Percentiles rank a stretch among this genome's conserved stretches.
Evolutionary conservation across 1,140 invertebrate species (phyloP).

Genomic region (Subanguina moxae): DNA sequence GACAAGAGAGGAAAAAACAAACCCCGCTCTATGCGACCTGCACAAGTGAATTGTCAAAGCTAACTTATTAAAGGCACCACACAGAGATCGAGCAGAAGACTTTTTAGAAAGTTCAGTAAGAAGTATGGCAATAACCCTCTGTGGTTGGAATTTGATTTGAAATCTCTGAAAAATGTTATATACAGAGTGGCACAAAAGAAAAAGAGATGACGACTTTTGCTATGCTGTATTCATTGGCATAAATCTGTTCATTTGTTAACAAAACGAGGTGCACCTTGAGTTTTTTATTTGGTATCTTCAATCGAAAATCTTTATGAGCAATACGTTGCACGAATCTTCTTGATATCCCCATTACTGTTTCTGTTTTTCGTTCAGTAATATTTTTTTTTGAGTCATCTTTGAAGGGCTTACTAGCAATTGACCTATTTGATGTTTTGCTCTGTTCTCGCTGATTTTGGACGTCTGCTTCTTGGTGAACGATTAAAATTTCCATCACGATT

Average conservation of each 20-base stretch:
- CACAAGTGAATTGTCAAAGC: constrained; percentile 8
- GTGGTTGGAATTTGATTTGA: constrained; percentile 29
- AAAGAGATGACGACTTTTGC: too few relatives aligned
- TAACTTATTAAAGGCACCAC: constrained; percentile 27
- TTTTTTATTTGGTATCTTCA: too few relatives aligned
- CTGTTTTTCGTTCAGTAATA: too few relatives aligned
- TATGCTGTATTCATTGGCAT: too few relatives aligned
- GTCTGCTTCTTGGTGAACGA: too few relatives aligned
- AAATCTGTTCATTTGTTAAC: too few relatives aligned
- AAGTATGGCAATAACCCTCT: constrained; percentile 21
- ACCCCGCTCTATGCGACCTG: constrained; percentile 25
- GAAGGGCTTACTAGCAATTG: too few relatives aligned
- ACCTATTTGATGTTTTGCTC: too few relatives aligned
- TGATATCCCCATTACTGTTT: background rate
- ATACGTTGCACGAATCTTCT: background rate
- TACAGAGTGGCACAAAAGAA: too few relatives aligned
- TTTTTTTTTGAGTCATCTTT: too few relatives aligned
- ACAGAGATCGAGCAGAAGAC: constrained; percentile 10
- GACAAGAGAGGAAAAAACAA: background rate
- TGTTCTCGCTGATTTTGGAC: too few relatives aligned
- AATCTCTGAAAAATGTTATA: constrained; percentile 29
- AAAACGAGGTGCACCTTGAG: background rate
- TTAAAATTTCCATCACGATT: too few relatives aligned
- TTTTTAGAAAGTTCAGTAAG: constrained; percentile 29
- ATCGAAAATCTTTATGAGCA: background rate